Percentiles rank a stretch among this genome's conserved stretches.
Evolutionary conservation across 2,888 invertebrate genomes (phyloP).

Genomic region (Gortyna flavago): DNA sequence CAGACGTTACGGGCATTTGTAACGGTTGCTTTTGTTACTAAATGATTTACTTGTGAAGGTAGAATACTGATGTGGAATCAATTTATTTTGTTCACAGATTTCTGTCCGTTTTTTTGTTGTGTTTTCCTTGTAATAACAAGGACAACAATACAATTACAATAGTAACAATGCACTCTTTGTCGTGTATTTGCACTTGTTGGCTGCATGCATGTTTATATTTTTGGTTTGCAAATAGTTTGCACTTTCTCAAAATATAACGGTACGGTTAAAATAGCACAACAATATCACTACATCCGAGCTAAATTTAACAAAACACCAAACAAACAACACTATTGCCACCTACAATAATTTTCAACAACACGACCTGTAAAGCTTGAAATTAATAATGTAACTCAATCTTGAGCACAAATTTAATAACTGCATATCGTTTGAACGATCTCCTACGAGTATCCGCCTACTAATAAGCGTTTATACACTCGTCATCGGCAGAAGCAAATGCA

Average conservation of each 20-base stretch:
- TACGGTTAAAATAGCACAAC: neutral
- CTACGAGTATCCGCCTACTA: too few species aligned
- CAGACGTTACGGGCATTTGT: neutral
- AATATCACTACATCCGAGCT: neutral
- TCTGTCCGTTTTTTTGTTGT: constrained; percentile 50
- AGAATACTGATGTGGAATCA: constrained; percentile 47
- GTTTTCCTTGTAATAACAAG: constrained; percentile 38
- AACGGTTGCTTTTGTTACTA: neutral
- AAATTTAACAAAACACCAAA: neutral
- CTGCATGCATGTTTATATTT: too few species aligned
- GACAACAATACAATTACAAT: too few species aligned
- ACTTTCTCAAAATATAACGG: neutral
- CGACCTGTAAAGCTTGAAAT: neutral
- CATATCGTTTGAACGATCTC: neutral
- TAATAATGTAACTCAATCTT: neutral
- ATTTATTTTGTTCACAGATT: constrained; percentile 53
- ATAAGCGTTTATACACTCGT: neutral
- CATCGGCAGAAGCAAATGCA: neutral
- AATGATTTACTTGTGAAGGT: neutral
- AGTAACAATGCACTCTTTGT: constrained; percentile 27
- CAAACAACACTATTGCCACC: too few species aligned
- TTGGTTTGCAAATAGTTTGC: neutral
- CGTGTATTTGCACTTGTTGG: constrained; percentile 20
- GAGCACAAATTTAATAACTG: neutral
- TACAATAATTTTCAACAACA: neutral